Evolutionary conservation across 2,113 vertebrate species (phyloP), one percentile per base, ranked within the genome.

Genomic region (Alligator mississippiensis): DNA sequence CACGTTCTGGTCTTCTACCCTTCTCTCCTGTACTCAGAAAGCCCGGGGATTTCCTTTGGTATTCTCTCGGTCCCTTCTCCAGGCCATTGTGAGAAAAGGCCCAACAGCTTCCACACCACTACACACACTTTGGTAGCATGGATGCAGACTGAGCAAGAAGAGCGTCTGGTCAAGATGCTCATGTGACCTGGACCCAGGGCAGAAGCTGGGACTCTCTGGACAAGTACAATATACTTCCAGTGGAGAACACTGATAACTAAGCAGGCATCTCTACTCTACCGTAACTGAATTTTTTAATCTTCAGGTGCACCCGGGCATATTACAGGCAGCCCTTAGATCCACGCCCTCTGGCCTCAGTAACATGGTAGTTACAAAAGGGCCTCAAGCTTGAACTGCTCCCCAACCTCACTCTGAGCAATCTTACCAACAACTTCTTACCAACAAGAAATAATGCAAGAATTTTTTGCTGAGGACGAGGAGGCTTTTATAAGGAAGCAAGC

Each of bases 371-470:
- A 84, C 8, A 87, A 15, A 88, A 77, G 10, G 68, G 77, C 11
- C 17, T 59, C 11, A 90, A 55, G 12, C 66, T 70, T 17, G 81
- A 24, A 17, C 6, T 2, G 3, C 34, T 11, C 21, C 87, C 84
- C 1, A 0, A 21, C 47, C 78, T 11, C 63, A 60, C 66, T 89
- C 89, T 85, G 28, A 90, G 77, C 24, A 55, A 0, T 22, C 34
- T n/a, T n/a, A n/a, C n/a, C n/a, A n/a, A 59, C 85, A 6, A 91
- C 80, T 89, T 88, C 27, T 84, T 25, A 34, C n/a, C 34, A 78
- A 82, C 2, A 1, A 88, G 28, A 24, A 0, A 0, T 57, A 13
- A 1, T 3, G 27, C 25, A 84, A 79, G 15, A 68, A 47, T 27
- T 17, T 2, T 16, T 15, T 4, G 63, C 76, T 68, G 34, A 38